These are phyloP conservation scores for Acanthurus leucopareius DNA, from an alignment of 2,797 vertebrate species.

Conservation along the genomic window DNA sequence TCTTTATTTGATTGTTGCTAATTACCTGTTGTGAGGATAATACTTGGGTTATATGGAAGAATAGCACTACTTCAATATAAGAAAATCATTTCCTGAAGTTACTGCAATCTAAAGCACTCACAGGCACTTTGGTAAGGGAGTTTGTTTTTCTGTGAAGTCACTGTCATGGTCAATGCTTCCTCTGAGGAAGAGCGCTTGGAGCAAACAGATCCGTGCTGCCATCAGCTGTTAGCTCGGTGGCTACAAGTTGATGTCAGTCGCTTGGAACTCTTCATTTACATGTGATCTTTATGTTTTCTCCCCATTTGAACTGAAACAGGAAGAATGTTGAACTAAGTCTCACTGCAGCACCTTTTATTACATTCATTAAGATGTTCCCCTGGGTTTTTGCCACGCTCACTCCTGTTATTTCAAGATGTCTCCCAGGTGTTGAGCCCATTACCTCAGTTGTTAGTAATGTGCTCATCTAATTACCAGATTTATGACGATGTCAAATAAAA, in stretches of 20 bases:
- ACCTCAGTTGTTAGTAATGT: constrained; percentile 68
- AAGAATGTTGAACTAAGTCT: constrained; percentile 67
- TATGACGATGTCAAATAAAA: constrained; percentile 86
- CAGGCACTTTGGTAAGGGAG: constrained; percentile 83
- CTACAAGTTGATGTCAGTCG: constrained; percentile 77
- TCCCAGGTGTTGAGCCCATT: constrained; percentile 68
- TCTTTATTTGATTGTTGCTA: constrained; percentile 64
- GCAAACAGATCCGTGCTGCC: constrained; percentile 62
- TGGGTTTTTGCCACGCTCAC: constrained; percentile 29
- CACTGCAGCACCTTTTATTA: constrained; percentile 61
- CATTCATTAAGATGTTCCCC: constrained; percentile 44
- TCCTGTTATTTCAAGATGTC: constrained; percentile 65
- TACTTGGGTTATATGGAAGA: constrained; percentile 54
- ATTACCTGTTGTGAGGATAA: constrained; percentile 60
- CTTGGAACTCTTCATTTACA: constrained; percentile 60
- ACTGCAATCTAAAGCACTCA: constrained; percentile 85
- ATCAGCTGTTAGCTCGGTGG: constrained; percentile 56
- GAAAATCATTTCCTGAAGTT: constrained; percentile 63
- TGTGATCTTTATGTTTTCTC: constrained; percentile 37
- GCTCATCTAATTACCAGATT: constrained; percentile 80
- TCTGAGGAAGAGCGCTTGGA: constrained; percentile 57
- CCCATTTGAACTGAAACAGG: constrained; percentile 40
- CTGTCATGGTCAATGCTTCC: constrained; percentile 59
- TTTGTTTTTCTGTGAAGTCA: constrained; percentile 59
- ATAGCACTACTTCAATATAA: constrained; percentile 69